A percentile compares a stretch with the other conserved stretches of the same genome.
Evolutionary conservation across 2,113 vertebrate genomes (phyloP).

Genomic region (Hypocryptadius cinnamomeus): DNA sequence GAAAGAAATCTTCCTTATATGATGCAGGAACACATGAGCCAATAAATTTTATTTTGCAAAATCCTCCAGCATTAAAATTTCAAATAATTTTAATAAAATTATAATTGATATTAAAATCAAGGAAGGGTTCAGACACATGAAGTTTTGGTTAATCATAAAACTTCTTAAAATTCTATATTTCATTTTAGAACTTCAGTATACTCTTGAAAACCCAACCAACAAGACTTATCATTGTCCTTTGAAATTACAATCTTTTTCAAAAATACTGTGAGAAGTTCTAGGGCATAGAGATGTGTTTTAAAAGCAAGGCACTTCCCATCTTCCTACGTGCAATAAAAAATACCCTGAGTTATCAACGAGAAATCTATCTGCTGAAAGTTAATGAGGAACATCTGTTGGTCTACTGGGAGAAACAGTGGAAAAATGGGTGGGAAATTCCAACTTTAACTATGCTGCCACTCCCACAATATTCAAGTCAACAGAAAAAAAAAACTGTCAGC

Average conservation of each 20-base stretch:
- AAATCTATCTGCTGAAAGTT: conserved; percentile 34
- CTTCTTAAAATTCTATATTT: background rate
- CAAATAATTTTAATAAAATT: background rate
- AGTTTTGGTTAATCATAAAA: background rate
- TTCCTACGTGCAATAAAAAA: background rate
- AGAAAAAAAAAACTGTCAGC: conserved; percentile 32
- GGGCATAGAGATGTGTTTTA: background rate
- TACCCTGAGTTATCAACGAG: conserved; percentile 18
- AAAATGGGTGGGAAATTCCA: conserved; percentile 62
- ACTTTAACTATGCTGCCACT: conserved; percentile 42
- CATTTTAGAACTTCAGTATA: background rate
- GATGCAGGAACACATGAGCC: background rate
- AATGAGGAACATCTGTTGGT: conserved; percentile 53
- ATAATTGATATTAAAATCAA: background rate
- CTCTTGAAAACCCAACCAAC: background rate
- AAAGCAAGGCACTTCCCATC: background rate
- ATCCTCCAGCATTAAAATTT: background rate
- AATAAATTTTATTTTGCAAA: background rate
- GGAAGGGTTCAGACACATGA: background rate
- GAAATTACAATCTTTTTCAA: background rate
- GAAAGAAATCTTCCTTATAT: no score
- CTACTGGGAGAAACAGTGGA: background rate
- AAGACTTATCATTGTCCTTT: background rate
- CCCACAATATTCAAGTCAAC: conserved; percentile 31
- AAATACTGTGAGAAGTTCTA: background rate